These are phyloP conservation scores for Rhinella marina DNA, from an alignment of 2,797 vertebrate genomes.

Conservation along the genomic window DNA sequence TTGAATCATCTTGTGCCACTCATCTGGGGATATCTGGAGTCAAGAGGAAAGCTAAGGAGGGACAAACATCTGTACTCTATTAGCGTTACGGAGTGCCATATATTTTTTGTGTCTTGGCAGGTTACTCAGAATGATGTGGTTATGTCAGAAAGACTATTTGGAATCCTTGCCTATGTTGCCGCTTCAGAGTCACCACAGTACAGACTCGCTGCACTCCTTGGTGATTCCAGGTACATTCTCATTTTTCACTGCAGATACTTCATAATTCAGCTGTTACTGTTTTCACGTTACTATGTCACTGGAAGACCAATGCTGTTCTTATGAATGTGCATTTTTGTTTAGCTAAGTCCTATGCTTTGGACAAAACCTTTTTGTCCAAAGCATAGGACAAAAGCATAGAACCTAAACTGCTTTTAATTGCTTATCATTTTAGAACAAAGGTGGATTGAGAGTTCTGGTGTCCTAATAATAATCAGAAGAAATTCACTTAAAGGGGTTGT, in stretches of 20 bases:
- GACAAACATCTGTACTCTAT: too few relatives aligned
- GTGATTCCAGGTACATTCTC: constrained; percentile 84
- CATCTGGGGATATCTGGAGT: too few relatives aligned
- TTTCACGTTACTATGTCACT: not conserved
- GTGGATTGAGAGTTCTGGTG: too few relatives aligned
- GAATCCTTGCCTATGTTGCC: constrained; percentile 88
- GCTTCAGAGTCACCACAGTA: constrained; percentile 90
- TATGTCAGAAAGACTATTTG: constrained; percentile 90
- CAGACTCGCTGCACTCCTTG: constrained; percentile 85
- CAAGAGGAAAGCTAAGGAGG: too few relatives aligned
- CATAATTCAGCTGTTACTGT: not conserved
- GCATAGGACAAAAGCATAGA: too few relatives aligned
- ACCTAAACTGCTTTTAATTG: too few relatives aligned
- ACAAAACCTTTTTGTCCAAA: not conserved
- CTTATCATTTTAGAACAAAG: too few relatives aligned
- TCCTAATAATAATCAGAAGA: too few relatives aligned
- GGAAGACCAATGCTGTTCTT: not conserved
- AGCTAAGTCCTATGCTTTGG: not conserved
- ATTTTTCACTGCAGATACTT: not conserved
- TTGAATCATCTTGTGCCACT: too few relatives aligned
- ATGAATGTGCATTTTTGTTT: not conserved
- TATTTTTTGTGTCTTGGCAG: constrained; percentile 70
- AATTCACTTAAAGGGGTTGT: too few relatives aligned
- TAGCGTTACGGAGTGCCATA: too few relatives aligned
- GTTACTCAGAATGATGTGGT: constrained; percentile 90